These are phyloP conservation scores for Stomorhina lunata DNA, from an alignment of 2,888 invertebrate species.

Conservation along the genomic window DNA sequence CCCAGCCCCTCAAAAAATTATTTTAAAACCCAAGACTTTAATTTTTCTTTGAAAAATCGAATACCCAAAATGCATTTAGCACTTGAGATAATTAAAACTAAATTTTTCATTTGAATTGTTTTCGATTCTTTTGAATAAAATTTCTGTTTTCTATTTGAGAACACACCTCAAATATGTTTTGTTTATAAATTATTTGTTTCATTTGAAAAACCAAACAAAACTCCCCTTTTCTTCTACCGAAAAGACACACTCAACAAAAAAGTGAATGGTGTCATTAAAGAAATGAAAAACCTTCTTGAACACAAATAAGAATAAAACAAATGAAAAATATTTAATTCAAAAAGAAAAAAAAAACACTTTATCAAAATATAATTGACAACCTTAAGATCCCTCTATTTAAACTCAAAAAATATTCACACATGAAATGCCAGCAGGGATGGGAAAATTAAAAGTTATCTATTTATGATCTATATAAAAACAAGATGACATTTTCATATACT, in stretches of 20 bases:
- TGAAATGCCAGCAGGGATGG: too few species aligned
- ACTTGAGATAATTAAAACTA: not conserved
- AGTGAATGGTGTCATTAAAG: not conserved
- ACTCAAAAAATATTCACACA: constrained; percentile 16
- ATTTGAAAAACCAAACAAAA: not conserved
- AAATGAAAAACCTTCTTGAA: not conserved
- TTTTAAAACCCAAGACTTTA: not conserved
- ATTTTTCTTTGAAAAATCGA: not conserved
- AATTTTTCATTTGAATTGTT: not conserved
- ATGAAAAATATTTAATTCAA: too few species aligned
- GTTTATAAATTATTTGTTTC: not conserved
- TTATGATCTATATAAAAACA: too few species aligned
- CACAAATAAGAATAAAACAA: constrained; percentile 18
- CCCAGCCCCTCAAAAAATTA: not conserved
- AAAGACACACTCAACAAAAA: not conserved
- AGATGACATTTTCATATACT: too few species aligned
- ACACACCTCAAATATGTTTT: not conserved
- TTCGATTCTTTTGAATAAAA: too few species aligned
- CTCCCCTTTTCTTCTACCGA: constrained; percentile 1
- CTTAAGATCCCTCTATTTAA: constrained; percentile 26
- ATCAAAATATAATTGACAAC: constrained; percentile 57
- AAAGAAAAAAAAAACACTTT: constrained; percentile 29
- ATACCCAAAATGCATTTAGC: not conserved
- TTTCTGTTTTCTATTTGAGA: too few species aligned
- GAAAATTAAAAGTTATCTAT: too few species aligned